These are phyloP conservation scores for Cochlearius cochlearius DNA, from an alignment of 2,113 vertebrate genomes.

Conservation along the genomic window DNA sequence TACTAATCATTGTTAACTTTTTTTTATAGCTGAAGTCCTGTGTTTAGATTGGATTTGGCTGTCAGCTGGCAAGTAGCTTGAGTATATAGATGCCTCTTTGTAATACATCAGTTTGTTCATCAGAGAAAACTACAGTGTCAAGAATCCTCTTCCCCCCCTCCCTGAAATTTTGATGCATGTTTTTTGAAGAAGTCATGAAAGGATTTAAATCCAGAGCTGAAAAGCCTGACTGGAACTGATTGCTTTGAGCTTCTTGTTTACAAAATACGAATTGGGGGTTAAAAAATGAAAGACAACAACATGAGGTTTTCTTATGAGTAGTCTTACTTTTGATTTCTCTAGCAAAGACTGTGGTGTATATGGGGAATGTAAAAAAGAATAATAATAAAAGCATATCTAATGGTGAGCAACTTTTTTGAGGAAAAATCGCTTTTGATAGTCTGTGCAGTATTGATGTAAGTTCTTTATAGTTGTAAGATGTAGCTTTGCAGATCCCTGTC, in stretches of 20 bases:
- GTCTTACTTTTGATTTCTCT: slow-evolving; percentile 15
- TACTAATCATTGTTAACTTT: not conserved
- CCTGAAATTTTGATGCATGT: slow-evolving; percentile 18
- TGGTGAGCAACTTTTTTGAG: not conserved
- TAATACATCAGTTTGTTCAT: slow-evolving; percentile 32
- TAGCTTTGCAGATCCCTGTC: slow-evolving; percentile 28
- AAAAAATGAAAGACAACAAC: not conserved
- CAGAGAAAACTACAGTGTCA: not conserved
- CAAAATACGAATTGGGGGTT: slow-evolving; percentile 12
- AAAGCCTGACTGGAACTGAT: slow-evolving; percentile 65
- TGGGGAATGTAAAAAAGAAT: not conserved
- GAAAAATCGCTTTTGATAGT: not conserved
- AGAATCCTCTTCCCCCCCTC: not conserved
- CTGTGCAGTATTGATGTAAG: not conserved
- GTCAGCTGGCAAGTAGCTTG: not conserved
- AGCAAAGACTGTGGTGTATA: not conserved
- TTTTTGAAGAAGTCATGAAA: slow-evolving; percentile 46
- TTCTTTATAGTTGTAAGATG: not conserved
- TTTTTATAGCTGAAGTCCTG: not conserved
- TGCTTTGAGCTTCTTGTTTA: slow-evolving; percentile 57
- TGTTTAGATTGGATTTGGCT: not conserved
- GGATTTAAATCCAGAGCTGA: slow-evolving; percentile 58
- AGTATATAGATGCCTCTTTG: not conserved
- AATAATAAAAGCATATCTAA: not conserved
- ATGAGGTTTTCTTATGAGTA: not conserved